Conservation (phyloP, 92 coral and sea anemone species). For the Chrysogorgia sp. region DNA sequence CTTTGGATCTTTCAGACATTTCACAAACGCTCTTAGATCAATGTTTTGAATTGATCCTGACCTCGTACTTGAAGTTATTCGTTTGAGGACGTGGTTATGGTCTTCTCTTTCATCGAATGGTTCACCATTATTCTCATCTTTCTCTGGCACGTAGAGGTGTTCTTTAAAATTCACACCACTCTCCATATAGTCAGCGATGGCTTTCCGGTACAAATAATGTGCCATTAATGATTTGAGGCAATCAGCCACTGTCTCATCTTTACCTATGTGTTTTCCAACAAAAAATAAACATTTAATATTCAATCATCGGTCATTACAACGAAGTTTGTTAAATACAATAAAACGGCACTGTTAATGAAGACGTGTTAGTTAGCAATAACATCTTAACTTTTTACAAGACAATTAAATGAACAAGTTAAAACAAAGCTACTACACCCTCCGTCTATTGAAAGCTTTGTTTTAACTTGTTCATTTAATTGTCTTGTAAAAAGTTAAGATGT, state of each 20-base stretch:
- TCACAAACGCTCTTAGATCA: slow-evolving; percentile 48
- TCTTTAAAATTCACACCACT: slow-evolving; percentile 57
- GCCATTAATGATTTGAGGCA: slow-evolving; percentile 73
- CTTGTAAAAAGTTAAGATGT: too few species aligned
- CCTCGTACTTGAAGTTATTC: slow-evolving; percentile 46
- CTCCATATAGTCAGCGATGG: slow-evolving; percentile 23
- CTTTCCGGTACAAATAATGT: slow-evolving; percentile 43
- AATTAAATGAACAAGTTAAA: too few species aligned
- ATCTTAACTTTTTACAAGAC: too few species aligned
- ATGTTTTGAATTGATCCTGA: slow-evolving; percentile 50
- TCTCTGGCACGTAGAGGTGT: slow-evolving; percentile 65
- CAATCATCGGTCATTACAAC: too few species aligned
- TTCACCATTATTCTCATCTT: slow-evolving; percentile 28
- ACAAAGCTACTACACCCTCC: too few species aligned
- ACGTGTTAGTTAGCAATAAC: too few species aligned
- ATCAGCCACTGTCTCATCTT: slow-evolving; percentile 57
- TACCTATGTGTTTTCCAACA: slow-evolving; percentile 37
- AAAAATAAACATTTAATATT: not conserved
- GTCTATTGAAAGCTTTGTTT: too few species aligned
- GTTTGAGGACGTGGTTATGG: slow-evolving; percentile 65
- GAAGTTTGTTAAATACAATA: too few species aligned
- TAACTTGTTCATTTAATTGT: too few species aligned
- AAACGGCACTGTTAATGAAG: too few species aligned
- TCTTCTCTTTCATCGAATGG: slow-evolving; percentile 66
- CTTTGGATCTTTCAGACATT: slow-evolving; percentile 42